A percentile compares a stretch with the other conserved stretches of the same genome.
phyloP scores from a whole-genome alignment of 2,797 vertebrate species.

The Gymnoscopelus microlampas region DNA sequence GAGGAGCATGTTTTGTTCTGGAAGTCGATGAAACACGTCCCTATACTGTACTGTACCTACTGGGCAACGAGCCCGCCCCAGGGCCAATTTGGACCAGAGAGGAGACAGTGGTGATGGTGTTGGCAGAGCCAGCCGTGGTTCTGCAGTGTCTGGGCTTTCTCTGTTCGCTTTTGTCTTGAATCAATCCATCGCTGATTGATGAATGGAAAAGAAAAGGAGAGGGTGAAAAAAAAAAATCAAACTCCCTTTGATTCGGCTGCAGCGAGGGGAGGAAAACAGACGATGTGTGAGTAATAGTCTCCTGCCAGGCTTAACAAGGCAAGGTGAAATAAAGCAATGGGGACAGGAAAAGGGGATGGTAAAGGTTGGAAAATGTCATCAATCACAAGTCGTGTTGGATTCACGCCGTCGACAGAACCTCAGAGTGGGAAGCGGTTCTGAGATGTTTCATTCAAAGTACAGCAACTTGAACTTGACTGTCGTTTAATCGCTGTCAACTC shows the following conservation, averaged over 20 bases:
- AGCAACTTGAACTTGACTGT: no score
- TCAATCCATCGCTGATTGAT: conserved; percentile 26
- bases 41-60: conserved; percentile 1
- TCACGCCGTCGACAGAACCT: neutral
- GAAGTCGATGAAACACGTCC: neutral
- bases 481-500: no score
- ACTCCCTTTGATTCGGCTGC: neutral
- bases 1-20: conserved; percentile 24
- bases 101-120: neutral
- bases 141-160: conserved; percentile 14
- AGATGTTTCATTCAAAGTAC: neutral
- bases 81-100: conserved; percentile 11
- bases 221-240: neutral
- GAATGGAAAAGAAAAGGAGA: neutral
- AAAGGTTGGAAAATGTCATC: neutral
- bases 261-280: conserved; percentile 1
- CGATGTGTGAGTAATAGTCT: conserved; percentile 11
- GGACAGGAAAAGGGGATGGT: neutral
- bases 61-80: neutral
- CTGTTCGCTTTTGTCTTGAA: conserved; percentile 19
- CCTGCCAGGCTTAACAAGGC: neutral
- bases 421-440: neutral
- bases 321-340: conserved; percentile 1
- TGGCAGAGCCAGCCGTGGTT: conserved; percentile 18
- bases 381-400: neutral